These are phyloP conservation scores for Ataeniobius toweri DNA, from an alignment of 2,797 vertebrate species.

Conservation along the genomic window DNA sequence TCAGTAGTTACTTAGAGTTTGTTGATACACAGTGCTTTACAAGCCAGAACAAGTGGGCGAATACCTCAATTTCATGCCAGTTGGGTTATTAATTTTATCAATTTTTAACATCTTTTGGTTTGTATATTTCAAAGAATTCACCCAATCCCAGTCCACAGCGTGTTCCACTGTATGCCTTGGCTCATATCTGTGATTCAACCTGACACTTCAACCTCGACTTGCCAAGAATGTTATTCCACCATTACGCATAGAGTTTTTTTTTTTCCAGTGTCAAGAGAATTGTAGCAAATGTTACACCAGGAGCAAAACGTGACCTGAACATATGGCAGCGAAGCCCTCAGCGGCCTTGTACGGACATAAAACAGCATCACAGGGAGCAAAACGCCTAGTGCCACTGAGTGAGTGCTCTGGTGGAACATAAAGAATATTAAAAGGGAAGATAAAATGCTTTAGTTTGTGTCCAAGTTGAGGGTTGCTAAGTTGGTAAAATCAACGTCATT, in stretches of 20 bases:
- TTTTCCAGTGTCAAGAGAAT: constrained; percentile 42
- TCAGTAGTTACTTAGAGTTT: neutral
- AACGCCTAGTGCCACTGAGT: neutral
- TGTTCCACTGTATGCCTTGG: constrained; percentile 17
- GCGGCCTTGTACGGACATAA: constrained; percentile 12
- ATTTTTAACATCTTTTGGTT: neutral
- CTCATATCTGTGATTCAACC: constrained; percentile 32
- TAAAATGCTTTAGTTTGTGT: neutral
- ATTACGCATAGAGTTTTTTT: constrained; percentile 21
- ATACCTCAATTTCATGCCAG: neutral
- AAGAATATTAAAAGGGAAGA: neutral
- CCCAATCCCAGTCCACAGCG: constrained; percentile 1
- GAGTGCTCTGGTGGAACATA: constrained; percentile 6
- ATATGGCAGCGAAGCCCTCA: constrained; percentile 40
- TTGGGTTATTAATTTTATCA: no score
- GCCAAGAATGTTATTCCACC: neutral
- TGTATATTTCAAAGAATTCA: neutral
- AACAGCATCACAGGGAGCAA: constrained; percentile 9
- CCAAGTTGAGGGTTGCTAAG: neutral
- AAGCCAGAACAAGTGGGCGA: neutral
- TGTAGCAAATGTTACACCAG: constrained; percentile 33
- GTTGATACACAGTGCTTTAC: neutral
- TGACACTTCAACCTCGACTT: constrained; percentile 29
- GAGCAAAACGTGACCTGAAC: constrained; percentile 52
- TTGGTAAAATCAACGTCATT: no score